phyloP scores from a whole-genome alignment of 2,113 vertebrate genomes.

The Vombatus ursinus region DNA sequence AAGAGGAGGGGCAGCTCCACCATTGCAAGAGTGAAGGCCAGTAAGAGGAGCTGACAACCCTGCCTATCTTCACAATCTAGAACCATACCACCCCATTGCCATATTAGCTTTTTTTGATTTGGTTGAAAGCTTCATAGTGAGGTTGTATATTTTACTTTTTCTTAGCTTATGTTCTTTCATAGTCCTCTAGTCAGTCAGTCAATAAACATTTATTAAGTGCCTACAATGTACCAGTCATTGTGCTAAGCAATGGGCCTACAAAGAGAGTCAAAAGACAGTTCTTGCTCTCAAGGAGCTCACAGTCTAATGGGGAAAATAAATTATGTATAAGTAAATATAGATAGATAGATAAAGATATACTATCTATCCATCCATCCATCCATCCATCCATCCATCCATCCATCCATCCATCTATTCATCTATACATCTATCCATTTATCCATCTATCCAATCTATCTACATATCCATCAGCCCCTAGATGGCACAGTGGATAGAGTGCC shows the following conservation, averaged over 20 bases:
- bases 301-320: not conserved
- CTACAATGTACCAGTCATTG: not conserved
- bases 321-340: not conserved
- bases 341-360: too few species aligned
- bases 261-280: not conserved
- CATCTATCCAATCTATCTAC: too few species aligned
- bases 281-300: not conserved
- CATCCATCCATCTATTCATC: too few species aligned
- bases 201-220: not conserved
- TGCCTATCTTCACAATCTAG: not conserved
- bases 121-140: not conserved
- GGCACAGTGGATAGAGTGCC: not conserved
- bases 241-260: not conserved
- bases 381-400: too few species aligned
- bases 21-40: not conserved
- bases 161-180: not conserved
- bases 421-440: too few species aligned
- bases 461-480: too few species aligned
- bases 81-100: not conserved
- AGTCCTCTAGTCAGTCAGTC: not conserved
- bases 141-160: not conserved
- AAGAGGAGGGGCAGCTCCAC: not conserved
- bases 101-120: not conserved
- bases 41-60: not conserved
- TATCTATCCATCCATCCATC: too few species aligned